Evolutionary conservation across 2,797 vertebrate species (phyloP), one percentile per base, ranked within the genome.

Genomic region (Oreortyx pictus): DNA sequence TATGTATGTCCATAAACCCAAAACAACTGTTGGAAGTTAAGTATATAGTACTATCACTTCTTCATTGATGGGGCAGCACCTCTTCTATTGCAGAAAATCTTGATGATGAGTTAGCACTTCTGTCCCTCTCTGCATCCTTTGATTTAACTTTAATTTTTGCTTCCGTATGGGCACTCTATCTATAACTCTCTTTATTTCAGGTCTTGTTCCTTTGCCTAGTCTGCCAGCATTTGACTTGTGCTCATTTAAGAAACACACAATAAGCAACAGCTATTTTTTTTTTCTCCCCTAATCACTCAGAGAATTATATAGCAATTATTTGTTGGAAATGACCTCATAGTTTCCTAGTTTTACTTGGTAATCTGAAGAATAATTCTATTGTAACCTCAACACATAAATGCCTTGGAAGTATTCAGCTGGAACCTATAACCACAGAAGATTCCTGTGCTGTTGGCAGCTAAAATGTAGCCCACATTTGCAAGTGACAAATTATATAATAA

Each of bases 321-420:
- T 16, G 22, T 20, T 54, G 56, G 35, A 82, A 89, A 88, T 70
- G 49, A 62, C 49, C 90, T 95, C 60, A 43, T 65, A 62, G 17
- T 81, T 78, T 91, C 77, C 72, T 86, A 56, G 74, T 88, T 94
- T 92, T 79, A 19, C 61, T 73, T 44, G 24, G 44, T 88, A 85
- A 93, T 91, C 90, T 92, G 72, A 83, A 61, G 17, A 75, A 65
- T 59, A 85, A 80, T 91, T 94, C 68, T 87, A 68, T 92, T 90
- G 61, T 76, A 90, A 82, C 60, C 65, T 57, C 50, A 93, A 43
- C 62, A n/a, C 15, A 14, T 74, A 89, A 91, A 68, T 54, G 46
- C 49, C 82, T 82, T 65, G 37, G 46, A 89, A 92, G 37, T 64
- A 80, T 62, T 92, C 68, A 73, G 44, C 44, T 91, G 75, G 64